These are phyloP conservation scores for Sinohyriopsis cumingii DNA, from an alignment of 2,888 invertebrate species.

Conservation along the genomic window DNA sequence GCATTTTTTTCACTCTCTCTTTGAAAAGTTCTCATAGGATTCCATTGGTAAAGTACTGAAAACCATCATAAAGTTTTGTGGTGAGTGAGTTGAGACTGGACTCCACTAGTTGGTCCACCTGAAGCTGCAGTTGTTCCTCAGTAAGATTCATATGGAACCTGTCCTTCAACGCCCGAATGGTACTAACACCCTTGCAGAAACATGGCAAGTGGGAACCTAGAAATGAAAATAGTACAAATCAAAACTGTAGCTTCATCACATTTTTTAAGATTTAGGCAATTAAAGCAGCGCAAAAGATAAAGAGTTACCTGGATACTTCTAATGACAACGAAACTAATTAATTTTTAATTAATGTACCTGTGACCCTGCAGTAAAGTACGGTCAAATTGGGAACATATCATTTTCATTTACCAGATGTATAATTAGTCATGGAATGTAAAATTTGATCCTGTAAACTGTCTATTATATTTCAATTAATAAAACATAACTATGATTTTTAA, in stretches of 20 bases:
- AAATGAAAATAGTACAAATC: slow-evolving; percentile 10
- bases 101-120: slow-evolving; percentile 94
- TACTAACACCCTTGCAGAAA: slow-evolving; percentile 91
- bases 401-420: too few species aligned
- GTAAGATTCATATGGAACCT: slow-evolving; percentile 95
- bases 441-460: too few species aligned
- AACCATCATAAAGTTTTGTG: slow-evolving; percentile 98
- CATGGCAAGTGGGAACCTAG: slow-evolving; percentile 95
- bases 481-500: too few species aligned
- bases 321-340: background rate
- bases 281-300: background rate
- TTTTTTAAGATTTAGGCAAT: background rate
- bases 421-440: too few species aligned
- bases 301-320: background rate
- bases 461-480: too few species aligned
- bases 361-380: too few species aligned
- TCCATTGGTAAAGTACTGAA: slow-evolving; percentile 98
- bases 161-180: slow-evolving; percentile 91
- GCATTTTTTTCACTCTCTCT: too few species aligned
- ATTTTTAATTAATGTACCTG: too few species aligned
- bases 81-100: slow-evolving; percentile 96
- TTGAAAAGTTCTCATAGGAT: slow-evolving; percentile 74
- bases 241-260: background rate
- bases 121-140: slow-evolving; percentile 92
- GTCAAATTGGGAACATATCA: too few species aligned